A percentile compares a stretch with the other conserved stretches of the same genome.
These are phyloP conservation scores for Unio delphinus DNA, from an alignment of 2,888 invertebrate species.

Conservation along the genomic window DNA sequence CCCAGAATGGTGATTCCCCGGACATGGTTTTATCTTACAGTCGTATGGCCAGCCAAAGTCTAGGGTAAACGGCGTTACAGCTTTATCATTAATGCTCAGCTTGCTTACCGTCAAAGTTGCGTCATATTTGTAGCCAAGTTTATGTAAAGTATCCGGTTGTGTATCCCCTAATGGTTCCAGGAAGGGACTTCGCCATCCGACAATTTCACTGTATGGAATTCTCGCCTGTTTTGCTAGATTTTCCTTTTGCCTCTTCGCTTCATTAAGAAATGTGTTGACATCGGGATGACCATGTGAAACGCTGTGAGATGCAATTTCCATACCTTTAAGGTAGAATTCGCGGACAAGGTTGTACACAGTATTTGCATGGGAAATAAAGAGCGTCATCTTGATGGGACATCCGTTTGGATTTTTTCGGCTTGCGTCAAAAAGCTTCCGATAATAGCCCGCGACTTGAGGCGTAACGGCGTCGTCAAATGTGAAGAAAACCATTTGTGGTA, in stretches of 20 bases:
- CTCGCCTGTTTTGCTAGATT: constrained; percentile 71
- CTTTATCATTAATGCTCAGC: constrained; percentile 35
- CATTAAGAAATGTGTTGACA: constrained; percentile 40
- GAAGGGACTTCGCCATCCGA: constrained; percentile 61
- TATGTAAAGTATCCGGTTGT: constrained; percentile 42
- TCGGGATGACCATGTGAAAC: constrained; percentile 55
- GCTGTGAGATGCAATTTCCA: constrained; percentile 60
- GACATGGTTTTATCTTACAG: constrained; percentile 64
- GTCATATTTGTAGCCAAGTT: constrained; percentile 56
- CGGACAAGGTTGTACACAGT: constrained; percentile 94
- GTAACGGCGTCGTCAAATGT: constrained; percentile 64
- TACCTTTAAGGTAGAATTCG: constrained; percentile 54
- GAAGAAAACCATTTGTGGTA: constrained; percentile 61
- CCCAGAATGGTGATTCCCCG: constrained; percentile 71
- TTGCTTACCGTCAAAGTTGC: constrained; percentile 59
- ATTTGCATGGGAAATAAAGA: constrained; percentile 99
- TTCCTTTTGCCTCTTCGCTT: constrained; percentile 53
- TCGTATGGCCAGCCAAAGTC: constrained; percentile 76
- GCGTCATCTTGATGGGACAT: constrained; percentile 87
- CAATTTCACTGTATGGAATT: constrained; percentile 56
- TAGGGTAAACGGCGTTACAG: constrained; percentile 84
- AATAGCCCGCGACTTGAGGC: constrained; percentile 41
- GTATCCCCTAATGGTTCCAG: constrained; percentile 58
- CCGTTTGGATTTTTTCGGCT: constrained; percentile 77
- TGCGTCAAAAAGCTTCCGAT: constrained; percentile 44